Evolutionary conservation across 2,797 vertebrate species (phyloP), one percentile per base, ranked within the genome.

Genomic region (Sebastes cheni): DNA sequence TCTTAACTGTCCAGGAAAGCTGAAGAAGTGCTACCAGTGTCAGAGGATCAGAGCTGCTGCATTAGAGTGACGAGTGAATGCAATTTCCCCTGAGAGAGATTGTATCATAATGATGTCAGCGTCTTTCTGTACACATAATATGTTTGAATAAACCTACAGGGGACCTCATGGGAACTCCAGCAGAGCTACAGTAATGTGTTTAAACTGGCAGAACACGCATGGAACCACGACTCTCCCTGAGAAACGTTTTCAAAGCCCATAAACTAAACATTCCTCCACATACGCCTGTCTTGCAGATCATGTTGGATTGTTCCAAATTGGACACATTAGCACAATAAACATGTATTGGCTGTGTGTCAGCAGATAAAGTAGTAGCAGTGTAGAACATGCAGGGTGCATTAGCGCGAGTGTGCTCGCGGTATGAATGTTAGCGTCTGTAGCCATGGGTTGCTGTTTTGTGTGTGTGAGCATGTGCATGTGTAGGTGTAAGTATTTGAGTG

Each of bases 101-200:
- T 87, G 72, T 85, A 86, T 88, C 87, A 87, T 90, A 87, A 92
- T 88, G 87, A 94, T 81, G 90, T 92, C 88, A 92, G 80, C 62
- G 60, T 83, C 86, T 89, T 89, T 88, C 80, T 84, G 72, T 88
- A 59, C 82, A 77, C 80, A 81, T 87, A 82, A 85, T 81, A 77
- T 79, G 82, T 91, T 85, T 87, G 77, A 82, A 88, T 87, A 90
- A 90, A 90, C 75, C 85, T 91, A 85, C 76, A 80, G 84, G 86
- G 67, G 84, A 85, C 79, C 89, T 89, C 88, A 12, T 60, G 79
- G 89, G 81, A 91, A 52, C 62, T 85, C 64, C 84, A 72, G 77
- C 79, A 69, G 84, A 84, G 82, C 50, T 74, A 88, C 68, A 72
- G 88, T 93, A 90, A 93, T 93, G 91, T 95, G 93, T 95, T 96